phyloP scores from a whole-genome alignment of 1,140 invertebrate genomes.

The Sipha flava region DNA sequence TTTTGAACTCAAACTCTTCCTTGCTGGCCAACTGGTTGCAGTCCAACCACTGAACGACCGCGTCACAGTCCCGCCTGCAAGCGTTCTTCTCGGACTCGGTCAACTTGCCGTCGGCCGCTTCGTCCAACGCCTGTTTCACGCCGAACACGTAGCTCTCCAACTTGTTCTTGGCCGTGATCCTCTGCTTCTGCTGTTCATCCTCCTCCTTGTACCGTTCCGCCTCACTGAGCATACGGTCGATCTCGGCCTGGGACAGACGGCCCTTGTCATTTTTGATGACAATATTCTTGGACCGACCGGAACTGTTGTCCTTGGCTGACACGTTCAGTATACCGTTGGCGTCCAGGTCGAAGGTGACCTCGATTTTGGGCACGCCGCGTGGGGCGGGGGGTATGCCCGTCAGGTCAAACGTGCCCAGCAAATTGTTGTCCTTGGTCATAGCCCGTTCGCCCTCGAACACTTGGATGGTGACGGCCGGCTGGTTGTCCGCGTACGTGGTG shows the following conservation, averaged over 20 bases:
- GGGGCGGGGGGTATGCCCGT: constrained; percentile 71
- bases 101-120: constrained; percentile 47
- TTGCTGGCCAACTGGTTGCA: constrained; percentile 54
- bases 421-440: constrained; percentile 70
- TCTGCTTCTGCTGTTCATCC: constrained; percentile 54
- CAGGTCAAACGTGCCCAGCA: constrained; percentile 66
- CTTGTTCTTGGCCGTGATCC: constrained; percentile 63
- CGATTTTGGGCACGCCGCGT: constrained; percentile 67
- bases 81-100: constrained; percentile 43
- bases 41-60: constrained; percentile 55
- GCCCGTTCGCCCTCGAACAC: too few species aligned
- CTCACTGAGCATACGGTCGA: too few species aligned
- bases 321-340: constrained; percentile 75
- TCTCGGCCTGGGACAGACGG: too few species aligned
- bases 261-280: too few species aligned
- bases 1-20: constrained; percentile 54
- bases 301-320: constrained; percentile 52
- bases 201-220: too few species aligned
- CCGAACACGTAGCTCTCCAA: constrained; percentile 77
- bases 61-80: constrained; percentile 48
- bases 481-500: too few species aligned
- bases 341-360: constrained; percentile 68
- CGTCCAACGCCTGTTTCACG: too few species aligned
- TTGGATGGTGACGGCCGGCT: too few species aligned
- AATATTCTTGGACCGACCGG: too few species aligned